Base-by-base conservation (phyloP, 2,113 vertebrate species). In the Leptobrachium ailaonicum region DNA sequence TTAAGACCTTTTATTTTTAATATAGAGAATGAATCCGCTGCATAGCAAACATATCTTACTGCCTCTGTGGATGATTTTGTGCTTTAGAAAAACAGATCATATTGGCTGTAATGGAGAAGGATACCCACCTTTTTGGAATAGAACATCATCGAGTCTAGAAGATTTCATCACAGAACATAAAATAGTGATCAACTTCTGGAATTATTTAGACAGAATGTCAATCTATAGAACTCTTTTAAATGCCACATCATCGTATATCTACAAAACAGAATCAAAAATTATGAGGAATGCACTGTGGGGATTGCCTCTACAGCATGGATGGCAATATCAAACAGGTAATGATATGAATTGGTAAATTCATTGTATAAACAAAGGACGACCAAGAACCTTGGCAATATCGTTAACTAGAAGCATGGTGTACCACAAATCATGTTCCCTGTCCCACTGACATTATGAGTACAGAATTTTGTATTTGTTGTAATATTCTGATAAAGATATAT, bases 261-360 rank as follows among this genome's bases (percentile, higher is more conserved):
- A 87, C 90, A 40, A 84, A 85, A 92, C 92, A 87, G 91, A 89
- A 75, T 50, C 85, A 12, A 84, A 85, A 6, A 86, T 91, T 8
- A 88, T 83, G 6, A 88, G 88, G 20, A 95, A 90, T 83, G 77
- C 93, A 3, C 20, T 98, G 0, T 97, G 95, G 96, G 94, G 95
- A 7, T 86, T 97, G 66, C 86, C 95, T 0, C 1, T 96, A 82
- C 94, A 97, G 83, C 85, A 94, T 1, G 93, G 88, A n/a, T 98
- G 96, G 97, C 94, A 96, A 80, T 89, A 86, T 10, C 82, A 0
- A 8, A 91, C 96, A 94, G 95, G 95, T 96, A 90, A 67, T 84
- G 82, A 14, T 13, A 66, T 7, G 0, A 9, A 6, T 6, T 2
- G 3, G 32, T 20, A 12, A 3, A 1, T 53, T 5, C 50, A 53